Base-by-base conservation (phyloP, 2,113 vertebrate species). In the Boulengeromyrus knoepffleri region DNA sequence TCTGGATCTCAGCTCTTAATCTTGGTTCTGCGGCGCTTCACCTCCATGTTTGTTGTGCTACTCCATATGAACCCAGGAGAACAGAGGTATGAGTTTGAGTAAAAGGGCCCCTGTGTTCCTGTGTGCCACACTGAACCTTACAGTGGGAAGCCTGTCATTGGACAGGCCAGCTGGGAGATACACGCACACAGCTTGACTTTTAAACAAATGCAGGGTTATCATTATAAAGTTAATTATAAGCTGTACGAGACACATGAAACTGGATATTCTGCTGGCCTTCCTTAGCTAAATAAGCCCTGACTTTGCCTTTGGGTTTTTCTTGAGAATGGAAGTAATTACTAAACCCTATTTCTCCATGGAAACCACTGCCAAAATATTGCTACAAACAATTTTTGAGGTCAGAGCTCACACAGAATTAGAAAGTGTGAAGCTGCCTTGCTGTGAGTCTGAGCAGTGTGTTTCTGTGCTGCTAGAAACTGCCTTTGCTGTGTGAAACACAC, bases 301-400 rank as follows among this genome's bases (percentile, higher is more conserved):
- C 91, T 90, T 88, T 87, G 86, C 36, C 77, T 85, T 45, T 84
- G 27, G 85, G 88, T 87, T 90, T 56, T 86, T 91, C 52, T 70
- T 85, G 74, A 92, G 92, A 93, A 92, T 95, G 95, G 94, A 95
- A 95, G 94, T 92, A 93, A 95, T 95, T 94, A 93, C 90, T 53
- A 90, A 86, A 89, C 85, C 91, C 91, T 91, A 90, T 46, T 91
- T 94, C 92, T 94, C 94, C 92, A 93, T 93, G 92, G 91, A 36
- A 92, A 93, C 91, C 53, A 8, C 93, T 93, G 94, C 93, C 93
- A 94, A 94, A 92, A 93, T 92, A 93, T 89, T 89, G 89, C 90
- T 92, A 91, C 93, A 94, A 94, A 95, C 93, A 92, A 90, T 90
- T 87, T 92, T 45, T 92, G 53, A 77, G 93, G 90, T 89, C 93